These are phyloP conservation scores for Leptopilina drosophilae DNA, from an alignment of 2,888 invertebrate species.

Conservation along the genomic window DNA sequence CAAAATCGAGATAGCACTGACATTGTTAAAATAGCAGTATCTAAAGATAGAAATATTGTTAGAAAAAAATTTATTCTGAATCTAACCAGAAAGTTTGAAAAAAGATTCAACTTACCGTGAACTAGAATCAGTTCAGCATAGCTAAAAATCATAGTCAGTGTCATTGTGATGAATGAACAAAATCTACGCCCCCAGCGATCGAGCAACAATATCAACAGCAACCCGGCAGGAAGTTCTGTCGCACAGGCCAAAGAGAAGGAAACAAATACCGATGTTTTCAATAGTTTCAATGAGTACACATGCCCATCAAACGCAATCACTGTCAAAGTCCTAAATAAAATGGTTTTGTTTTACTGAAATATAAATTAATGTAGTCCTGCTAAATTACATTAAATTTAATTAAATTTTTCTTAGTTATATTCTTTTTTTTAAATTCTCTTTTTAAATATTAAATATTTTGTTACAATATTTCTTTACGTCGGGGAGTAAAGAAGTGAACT, in stretches of 20 bases:
- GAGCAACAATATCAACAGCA: constrained; percentile 85
- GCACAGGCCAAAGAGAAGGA: constrained; percentile 91
- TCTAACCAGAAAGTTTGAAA: too few relatives aligned
- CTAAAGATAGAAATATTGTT: constrained; percentile 73
- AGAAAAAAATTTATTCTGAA: too few relatives aligned
- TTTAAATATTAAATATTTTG: too few relatives aligned
- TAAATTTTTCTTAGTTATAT: too few relatives aligned
- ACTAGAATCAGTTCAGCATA: constrained; percentile 74
- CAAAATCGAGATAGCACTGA: constrained; percentile 91
- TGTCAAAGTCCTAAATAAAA: constrained; percentile 82
- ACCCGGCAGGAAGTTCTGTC: constrained; percentile 90
- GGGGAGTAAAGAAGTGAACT: too few relatives aligned
- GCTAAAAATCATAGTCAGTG: constrained; percentile 87
- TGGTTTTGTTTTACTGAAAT: background rate
- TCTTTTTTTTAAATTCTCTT: too few relatives aligned
- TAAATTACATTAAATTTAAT: background rate
- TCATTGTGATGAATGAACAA: constrained; percentile 89
- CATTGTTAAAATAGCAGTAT: constrained; percentile 84
- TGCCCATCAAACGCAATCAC: constrained; percentile 92
- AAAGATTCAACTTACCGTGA: constrained; percentile 60
- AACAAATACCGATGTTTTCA: constrained; percentile 88
- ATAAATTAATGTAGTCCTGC: background rate
- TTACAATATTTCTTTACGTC: background rate
- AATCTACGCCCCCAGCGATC: constrained; percentile 91
- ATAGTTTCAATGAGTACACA: constrained; percentile 89